A percentile compares a stretch with the other conserved stretches of the same genome.
These are phyloP conservation scores for Cynopterus sphinx DNA, from an alignment of 2,797 vertebrate species.

Conservation along the genomic window DNA sequence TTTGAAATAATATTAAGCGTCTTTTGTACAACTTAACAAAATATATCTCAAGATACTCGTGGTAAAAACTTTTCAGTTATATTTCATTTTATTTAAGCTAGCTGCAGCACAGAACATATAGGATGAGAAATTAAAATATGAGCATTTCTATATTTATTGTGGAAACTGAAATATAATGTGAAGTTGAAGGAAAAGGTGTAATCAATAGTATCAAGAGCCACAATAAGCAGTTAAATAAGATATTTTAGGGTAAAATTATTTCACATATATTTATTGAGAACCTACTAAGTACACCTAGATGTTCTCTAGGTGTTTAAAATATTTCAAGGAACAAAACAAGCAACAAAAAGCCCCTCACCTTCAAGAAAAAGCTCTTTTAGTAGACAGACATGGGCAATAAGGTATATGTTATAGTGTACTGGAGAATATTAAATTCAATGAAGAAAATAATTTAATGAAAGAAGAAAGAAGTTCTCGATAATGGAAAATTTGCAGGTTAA, in stretches of 20 bases:
- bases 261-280: not conserved
- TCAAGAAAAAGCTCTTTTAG: not conserved
- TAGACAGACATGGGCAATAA: not conserved
- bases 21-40: not conserved
- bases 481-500: not conserved
- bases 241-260: not conserved
- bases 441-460: not conserved
- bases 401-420: not conserved
- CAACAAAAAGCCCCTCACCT: not conserved
- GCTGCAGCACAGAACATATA: not conserved
- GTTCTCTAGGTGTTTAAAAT: not conserved
- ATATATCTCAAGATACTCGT: not conserved
- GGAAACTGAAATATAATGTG: not conserved
- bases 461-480: not conserved
- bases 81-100: not conserved
- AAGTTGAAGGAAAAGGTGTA: not conserved
- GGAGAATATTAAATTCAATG: not conserved
- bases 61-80: not conserved
- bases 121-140: not conserved
- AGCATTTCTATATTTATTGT: not conserved
- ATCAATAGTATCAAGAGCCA: not conserved
- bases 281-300: not conserved
- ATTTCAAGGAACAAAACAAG: not conserved
- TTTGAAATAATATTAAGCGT: not conserved
- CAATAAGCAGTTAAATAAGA: not conserved